Conservation (phyloP, 23 tunicate species). For the Halocynthia aurantium region DNA sequence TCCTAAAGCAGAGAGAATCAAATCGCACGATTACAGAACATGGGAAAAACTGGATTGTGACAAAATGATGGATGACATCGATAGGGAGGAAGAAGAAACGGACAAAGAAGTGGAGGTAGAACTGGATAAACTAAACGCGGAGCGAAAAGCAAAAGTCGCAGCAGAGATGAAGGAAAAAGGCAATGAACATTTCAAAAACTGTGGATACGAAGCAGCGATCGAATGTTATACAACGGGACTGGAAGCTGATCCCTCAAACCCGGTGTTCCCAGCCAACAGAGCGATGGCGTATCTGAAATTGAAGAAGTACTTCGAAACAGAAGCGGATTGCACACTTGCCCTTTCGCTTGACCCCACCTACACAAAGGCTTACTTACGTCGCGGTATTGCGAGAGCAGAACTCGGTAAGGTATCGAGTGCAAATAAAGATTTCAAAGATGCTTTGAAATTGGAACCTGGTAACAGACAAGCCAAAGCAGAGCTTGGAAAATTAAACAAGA, state of each 20-base stretch:
- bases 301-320: constrained; percentile 74
- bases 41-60: constrained; percentile 89
- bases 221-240: constrained; percentile 81
- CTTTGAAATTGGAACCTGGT: constrained; percentile 74
- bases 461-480: constrained; percentile 78
- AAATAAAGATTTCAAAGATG: constrained; percentile 74
- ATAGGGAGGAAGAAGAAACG: constrained; percentile 51
- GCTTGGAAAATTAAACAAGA: constrained; percentile 36
- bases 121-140: constrained; percentile 9
- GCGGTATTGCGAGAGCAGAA: constrained; percentile 65
- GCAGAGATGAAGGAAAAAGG: constrained; percentile 76
- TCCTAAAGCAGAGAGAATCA: constrained; percentile 48
- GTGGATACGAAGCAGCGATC: constrained; percentile 53
- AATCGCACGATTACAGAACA: constrained; percentile 59
- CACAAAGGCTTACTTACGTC: constrained; percentile 69
- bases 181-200: constrained; percentile 60
- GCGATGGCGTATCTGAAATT: constrained; percentile 78
- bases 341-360: constrained; percentile 80
- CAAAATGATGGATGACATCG: constrained; percentile 75
- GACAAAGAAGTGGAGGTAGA: constrained; percentile 37
- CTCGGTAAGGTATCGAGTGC: constrained; percentile 81
- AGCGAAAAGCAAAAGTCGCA: constrained; percentile 31
- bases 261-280: constrained; percentile 84
- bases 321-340: constrained; percentile 80
- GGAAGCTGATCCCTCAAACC: constrained; percentile 79